Percentiles rank a stretch among this genome's conserved stretches.
phyloP scores from a whole-genome alignment of 2,888 invertebrate species.

The Griposia aprilina region DNA sequence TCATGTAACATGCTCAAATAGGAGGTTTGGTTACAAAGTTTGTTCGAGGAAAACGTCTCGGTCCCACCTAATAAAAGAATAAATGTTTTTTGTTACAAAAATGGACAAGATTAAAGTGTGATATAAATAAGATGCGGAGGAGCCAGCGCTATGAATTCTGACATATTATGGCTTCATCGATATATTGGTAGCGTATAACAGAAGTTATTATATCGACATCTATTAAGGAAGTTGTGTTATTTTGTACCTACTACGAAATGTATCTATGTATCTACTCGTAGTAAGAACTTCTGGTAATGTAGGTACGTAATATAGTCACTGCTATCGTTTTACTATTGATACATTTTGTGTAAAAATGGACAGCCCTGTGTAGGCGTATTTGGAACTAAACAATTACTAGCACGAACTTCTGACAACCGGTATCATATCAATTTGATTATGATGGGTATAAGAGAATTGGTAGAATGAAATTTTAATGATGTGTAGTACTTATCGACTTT shows the following conservation, averaged over 20 bases:
- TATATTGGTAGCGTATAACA: constrained; percentile 25
- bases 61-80: constrained; percentile 54
- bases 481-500: neutral
- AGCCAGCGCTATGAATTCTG: constrained; percentile 41
- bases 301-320: neutral
- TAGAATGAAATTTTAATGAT: neutral
- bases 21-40: constrained; percentile 64
- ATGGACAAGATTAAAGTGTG: constrained; percentile 57
- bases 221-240: constrained; percentile 3
- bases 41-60: constrained; percentile 54
- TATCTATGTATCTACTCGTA: neutral
- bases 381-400: constrained; percentile 16
- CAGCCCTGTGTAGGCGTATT: constrained; percentile 16
- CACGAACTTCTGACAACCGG: constrained; percentile 21
- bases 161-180: constrained; percentile 43
- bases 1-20: constrained; percentile 65
- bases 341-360: neutral
- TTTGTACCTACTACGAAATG: neutral
- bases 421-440: constrained; percentile 28
- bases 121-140: constrained; percentile 39
- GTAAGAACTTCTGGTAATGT: constrained; percentile 13
- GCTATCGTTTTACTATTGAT: neutral
- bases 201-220: constrained; percentile 11
- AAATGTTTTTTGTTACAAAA: constrained; percentile 52
- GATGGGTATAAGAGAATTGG: neutral